Base-by-base conservation (phyloP, 1,140 invertebrate species). In the Semibalanus balanoides region DNA sequence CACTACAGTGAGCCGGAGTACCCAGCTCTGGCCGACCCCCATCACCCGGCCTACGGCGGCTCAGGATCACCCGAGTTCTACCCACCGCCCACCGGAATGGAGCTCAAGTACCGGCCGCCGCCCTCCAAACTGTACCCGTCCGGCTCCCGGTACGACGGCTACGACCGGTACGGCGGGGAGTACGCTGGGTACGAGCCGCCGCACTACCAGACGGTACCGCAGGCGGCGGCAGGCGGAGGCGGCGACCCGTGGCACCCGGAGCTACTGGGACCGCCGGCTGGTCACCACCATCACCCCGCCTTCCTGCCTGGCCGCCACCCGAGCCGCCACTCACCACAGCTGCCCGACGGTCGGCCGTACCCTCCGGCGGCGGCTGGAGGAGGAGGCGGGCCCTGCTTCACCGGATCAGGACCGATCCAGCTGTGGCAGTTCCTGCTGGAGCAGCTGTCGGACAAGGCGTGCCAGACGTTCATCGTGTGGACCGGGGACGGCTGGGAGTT, bases 401-500 rank as follows among this genome's bases (percentile, higher is more conserved):
- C 91, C 74, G 94, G 94, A 78, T 95, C 93, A 77, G 94, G 94
- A 25, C 94, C 94, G 9, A 96, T 97, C 82, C 94, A 96, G 82
- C 85, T 99, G 80, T 99, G 97, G 97, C 96, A 99, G 86, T 99
- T 99, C 85, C 86, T 99, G 64, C 85, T 99, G 76, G 96, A 98
- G 85, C 87, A 98, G 31, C 86, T 99, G 35, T 98, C 96, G 75
- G 96, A 99, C 85, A 97, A 97, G 84, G 90, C 91, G 73, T 98
- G 95, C 85, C 95, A 98, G 84, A 89, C 90, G 30, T 98, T 98
- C 83, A 98, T 99, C 81, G 94, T 93, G 77, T 99, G 97, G 97
- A 98, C 96, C 9, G 96, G 96, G 64, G 95, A 98, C 83, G 96
- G 96, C 74, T 98, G 96, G 96, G 97, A 98, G 84, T 98, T 98